phyloP scores from a whole-genome alignment of 2,113 vertebrate species.

The Melospiza melodia region DNA sequence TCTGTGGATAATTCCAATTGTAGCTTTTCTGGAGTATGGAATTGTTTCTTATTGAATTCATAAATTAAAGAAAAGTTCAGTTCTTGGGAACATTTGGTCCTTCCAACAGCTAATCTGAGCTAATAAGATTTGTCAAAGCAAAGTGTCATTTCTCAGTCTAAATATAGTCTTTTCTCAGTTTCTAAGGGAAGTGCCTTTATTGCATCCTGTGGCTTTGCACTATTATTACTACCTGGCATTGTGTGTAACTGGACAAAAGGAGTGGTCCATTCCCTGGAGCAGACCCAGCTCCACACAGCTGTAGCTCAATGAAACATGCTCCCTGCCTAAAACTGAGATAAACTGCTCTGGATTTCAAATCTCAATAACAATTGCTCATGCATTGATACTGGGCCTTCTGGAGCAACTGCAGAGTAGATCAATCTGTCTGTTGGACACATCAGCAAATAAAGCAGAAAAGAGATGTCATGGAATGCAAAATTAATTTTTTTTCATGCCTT shows the following conservation, averaged over 20 bases:
- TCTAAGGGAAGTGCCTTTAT: neutral
- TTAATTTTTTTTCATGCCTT: neutral
- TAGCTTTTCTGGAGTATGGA: neutral
- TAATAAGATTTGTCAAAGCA: neutral
- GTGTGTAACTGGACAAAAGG: neutral
- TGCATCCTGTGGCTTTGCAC: neutral
- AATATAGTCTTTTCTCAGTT: neutral
- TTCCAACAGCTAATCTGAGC: neutral
- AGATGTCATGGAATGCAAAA: neutral
- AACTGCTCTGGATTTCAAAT: neutral
- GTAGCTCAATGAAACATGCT: neutral
- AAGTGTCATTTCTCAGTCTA: neutral
- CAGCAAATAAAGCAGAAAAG: neutral
- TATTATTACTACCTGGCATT: neutral
- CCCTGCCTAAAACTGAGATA: neutral
- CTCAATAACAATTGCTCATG: neutral
- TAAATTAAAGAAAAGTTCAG: neutral
- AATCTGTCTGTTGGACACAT: neutral
- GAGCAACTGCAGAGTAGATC: neutral
- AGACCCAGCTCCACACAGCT: neutral
- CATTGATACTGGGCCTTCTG: neutral
- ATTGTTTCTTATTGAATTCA: neutral
- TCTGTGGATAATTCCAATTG: neutral
- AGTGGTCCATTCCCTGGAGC: neutral
- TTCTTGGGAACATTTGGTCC: neutral